Percentiles rank a stretch among this genome's conserved stretches.
Conservation (phyloP, 2,888 invertebrate genomes). For the Hermaeophaga mercurialis region DNA sequence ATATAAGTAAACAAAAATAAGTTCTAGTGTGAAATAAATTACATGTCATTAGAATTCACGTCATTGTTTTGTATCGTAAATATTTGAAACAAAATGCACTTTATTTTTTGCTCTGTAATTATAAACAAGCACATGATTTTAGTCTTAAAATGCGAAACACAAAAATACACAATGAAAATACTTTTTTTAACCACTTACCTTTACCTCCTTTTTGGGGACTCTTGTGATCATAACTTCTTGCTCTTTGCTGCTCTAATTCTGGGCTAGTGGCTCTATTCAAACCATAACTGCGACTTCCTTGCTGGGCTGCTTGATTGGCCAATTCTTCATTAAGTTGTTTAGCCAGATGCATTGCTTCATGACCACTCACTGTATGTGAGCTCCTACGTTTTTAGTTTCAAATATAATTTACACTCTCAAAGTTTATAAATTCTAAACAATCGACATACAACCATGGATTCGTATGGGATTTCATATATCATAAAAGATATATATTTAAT, state of each 20-base stretch:
- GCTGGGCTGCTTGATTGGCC: conserved; percentile 54
- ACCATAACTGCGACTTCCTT: conserved; percentile 43
- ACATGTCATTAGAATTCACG: too few relatives aligned
- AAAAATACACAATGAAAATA: background rate
- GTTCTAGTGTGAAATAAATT: too few relatives aligned
- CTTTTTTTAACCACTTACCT: conserved; percentile 51
- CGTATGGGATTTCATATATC: too few relatives aligned
- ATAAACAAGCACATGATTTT: conserved; percentile 29
- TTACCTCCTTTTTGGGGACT: conserved; percentile 59
- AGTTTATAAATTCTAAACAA: too few relatives aligned
- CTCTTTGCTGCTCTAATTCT: conserved; percentile 63
- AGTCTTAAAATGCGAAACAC: conserved; percentile 12
- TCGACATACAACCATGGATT: too few relatives aligned
- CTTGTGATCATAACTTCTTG: conserved; percentile 71
- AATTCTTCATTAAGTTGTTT: conserved; percentile 72
- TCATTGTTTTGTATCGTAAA: too few relatives aligned
- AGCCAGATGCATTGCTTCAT: conserved; percentile 78
- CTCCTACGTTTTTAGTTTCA: too few relatives aligned
- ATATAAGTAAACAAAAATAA: too few relatives aligned
- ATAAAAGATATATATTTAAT: too few relatives aligned
- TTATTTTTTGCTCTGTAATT: conserved; percentile 9
- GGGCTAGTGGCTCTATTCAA: conserved; percentile 59
- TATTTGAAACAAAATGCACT: too few relatives aligned
- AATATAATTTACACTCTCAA: too few relatives aligned
- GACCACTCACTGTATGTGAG: conserved; percentile 79